Conservation (phyloP, 2,888 invertebrate species). For the Aromia moschata region DNA sequence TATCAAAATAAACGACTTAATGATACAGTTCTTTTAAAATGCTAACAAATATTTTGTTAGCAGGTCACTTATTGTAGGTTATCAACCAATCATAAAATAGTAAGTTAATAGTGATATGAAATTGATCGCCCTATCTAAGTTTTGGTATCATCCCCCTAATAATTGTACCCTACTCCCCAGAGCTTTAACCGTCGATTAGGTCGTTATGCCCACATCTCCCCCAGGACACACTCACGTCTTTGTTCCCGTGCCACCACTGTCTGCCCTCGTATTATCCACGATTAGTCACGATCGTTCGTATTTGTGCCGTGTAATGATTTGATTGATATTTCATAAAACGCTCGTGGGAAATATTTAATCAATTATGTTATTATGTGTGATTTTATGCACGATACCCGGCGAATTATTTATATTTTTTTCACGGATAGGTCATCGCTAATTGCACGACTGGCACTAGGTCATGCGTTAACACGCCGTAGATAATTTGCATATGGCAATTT, state of each 20-base stretch:
- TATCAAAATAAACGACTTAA: too few species aligned
- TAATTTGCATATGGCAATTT: not conserved
- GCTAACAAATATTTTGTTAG: too few species aligned
- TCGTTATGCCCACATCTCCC: too few species aligned
- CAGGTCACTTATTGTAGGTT: too few species aligned
- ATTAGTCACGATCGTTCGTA: constrained; percentile 12
- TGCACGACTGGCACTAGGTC: constrained; percentile 10
- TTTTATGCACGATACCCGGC: constrained; percentile 32
- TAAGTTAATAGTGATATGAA: too few species aligned
- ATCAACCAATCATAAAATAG: too few species aligned
- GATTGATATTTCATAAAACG: constrained; percentile 29
- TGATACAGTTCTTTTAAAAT: too few species aligned
- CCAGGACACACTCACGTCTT: constrained; percentile 6
- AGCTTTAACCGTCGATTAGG: too few species aligned
- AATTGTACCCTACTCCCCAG: too few species aligned
- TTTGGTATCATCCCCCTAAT: too few species aligned
- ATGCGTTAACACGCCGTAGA: not conserved
- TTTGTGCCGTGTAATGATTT: constrained; percentile 19
- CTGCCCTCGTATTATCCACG: constrained; percentile 2
- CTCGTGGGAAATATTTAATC: constrained; percentile 30
- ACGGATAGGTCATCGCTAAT: not conserved
- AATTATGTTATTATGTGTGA: constrained; percentile 31
- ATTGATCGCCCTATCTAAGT: too few species aligned
- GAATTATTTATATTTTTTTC: constrained; percentile 26
- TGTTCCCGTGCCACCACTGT: constrained; percentile 15